Conservation (phyloP, 2,888 invertebrate genomes). For the Maniola hyperantus region DNA sequence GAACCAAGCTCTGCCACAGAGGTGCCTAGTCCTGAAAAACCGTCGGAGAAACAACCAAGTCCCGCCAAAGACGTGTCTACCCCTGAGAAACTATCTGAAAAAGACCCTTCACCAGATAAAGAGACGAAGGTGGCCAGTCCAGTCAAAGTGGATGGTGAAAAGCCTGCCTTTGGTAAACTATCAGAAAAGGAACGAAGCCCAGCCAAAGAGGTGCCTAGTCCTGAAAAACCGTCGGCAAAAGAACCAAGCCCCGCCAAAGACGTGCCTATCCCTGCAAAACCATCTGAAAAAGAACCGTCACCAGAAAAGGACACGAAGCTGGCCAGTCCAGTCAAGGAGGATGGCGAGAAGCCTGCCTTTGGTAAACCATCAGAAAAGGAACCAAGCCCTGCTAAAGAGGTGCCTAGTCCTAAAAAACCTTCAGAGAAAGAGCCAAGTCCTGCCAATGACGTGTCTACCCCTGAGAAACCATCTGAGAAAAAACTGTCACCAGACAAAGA, state of each 20-base stretch:
- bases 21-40: not conserved
- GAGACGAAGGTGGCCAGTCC: conserved; percentile 24
- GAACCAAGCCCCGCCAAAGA: conserved; percentile 28
- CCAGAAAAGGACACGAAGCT: not conserved
- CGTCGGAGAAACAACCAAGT: conserved; percentile 17
- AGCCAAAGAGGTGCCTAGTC: conserved; percentile 21
- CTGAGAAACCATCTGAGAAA: conserved; percentile 26
- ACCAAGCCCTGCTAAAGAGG: conserved; percentile 23
- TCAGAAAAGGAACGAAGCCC: conserved; percentile 32
- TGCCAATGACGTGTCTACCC: not conserved
- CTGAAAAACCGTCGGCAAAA: conserved; percentile 21
- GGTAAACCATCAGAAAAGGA: conserved; percentile 25
- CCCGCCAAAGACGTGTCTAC: conserved; percentile 5
- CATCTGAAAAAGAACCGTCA: not conserved
- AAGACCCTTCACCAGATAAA: conserved; percentile 25
- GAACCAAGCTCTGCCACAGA: conserved; percentile 23
- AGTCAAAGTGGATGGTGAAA: not conserved
- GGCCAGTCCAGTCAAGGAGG: not conserved
- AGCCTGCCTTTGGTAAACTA: not conserved
- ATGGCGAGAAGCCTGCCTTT: not conserved
- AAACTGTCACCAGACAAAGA: conserved; percentile 21
- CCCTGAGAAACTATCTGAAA: conserved; percentile 4
- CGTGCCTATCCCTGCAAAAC: conserved; percentile 10
- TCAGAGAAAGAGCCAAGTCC: conserved; percentile 29
- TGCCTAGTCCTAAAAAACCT: not conserved